These are phyloP conservation scores for Lottia scabra DNA, from an alignment of 2,888 invertebrate species.

Conservation along the genomic window DNA sequence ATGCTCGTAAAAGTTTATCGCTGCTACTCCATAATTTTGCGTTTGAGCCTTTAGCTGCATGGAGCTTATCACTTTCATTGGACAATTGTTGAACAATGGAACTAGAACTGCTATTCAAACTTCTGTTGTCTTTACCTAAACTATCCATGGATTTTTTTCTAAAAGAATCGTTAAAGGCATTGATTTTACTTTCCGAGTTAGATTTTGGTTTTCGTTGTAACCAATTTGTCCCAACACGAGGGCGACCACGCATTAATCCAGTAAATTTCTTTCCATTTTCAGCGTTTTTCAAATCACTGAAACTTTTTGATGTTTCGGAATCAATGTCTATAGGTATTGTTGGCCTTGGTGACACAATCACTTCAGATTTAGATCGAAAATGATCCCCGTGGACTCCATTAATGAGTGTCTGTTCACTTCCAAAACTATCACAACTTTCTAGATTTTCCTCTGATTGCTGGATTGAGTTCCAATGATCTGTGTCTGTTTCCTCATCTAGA, in stretches of 20 bases:
- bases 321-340: not conserved
- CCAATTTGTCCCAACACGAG: not conserved
- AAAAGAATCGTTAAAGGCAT: slow-evolving; percentile 48
- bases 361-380: not conserved
- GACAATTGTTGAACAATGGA: slow-evolving; percentile 8
- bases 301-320: not conserved
- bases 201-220: not conserved
- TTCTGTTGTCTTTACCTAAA: slow-evolving; percentile 25
- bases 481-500: slow-evolving; percentile 18
- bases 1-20: slow-evolving; percentile 46
- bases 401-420: not conserved
- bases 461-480: not conserved
- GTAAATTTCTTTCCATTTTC: not conserved
- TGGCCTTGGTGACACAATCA: not conserved
- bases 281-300: not conserved
- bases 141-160: slow-evolving; percentile 41
- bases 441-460: not conserved
- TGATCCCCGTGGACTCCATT: not conserved
- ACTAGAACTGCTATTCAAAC: slow-evolving; percentile 19
- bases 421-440: not conserved
- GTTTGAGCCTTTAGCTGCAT: slow-evolving; percentile 21
- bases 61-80: not conserved
- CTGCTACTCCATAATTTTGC: slow-evolving; percentile 40
- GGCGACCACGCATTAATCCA: not conserved
- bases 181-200: slow-evolving; percentile 33